phyloP scores from a whole-genome alignment of 2,888 invertebrate species.

The Limulus polyphemus region DNA sequence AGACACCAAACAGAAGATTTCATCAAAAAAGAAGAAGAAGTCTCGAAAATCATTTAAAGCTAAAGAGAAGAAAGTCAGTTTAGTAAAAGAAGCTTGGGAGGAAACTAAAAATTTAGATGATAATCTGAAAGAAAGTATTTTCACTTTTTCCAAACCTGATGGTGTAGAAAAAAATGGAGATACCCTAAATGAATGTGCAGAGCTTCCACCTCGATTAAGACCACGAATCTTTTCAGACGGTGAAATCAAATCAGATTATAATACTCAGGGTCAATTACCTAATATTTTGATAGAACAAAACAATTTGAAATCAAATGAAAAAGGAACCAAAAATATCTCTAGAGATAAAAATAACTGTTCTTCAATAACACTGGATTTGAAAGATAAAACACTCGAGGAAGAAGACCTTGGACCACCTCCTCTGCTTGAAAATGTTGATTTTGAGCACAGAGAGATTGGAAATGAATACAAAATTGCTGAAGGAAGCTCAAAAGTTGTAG shows the following conservation, averaged over 20 bases:
- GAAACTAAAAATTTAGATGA: neutral
- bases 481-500: too few relatives aligned
- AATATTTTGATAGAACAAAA: conserved; percentile 8
- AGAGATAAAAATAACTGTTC: neutral
- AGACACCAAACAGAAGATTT: conserved; percentile 18
- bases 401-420: neutral
- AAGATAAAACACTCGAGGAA: neutral
- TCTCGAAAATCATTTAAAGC: conserved; percentile 21
- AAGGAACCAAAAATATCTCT: neutral
- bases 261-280: conserved; percentile 4
- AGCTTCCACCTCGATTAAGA: neutral
- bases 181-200: neutral
- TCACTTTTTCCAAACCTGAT: conserved; percentile 6
- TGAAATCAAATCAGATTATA: conserved; percentile 9
- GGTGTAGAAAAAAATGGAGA: conserved; percentile 9
- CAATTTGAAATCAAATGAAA: conserved; percentile 5
- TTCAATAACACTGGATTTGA: neutral
- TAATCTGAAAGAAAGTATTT: neutral
- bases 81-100: neutral
- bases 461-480: too few relatives aligned
- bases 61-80: conserved; percentile 17
- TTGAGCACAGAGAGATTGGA: neutral
- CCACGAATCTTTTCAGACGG: neutral
- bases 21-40: conserved; percentile 23
- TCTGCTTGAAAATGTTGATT: neutral